Conservation (phyloP, 2,888 invertebrate genomes). For the Eupithecia subumbrata region DNA sequence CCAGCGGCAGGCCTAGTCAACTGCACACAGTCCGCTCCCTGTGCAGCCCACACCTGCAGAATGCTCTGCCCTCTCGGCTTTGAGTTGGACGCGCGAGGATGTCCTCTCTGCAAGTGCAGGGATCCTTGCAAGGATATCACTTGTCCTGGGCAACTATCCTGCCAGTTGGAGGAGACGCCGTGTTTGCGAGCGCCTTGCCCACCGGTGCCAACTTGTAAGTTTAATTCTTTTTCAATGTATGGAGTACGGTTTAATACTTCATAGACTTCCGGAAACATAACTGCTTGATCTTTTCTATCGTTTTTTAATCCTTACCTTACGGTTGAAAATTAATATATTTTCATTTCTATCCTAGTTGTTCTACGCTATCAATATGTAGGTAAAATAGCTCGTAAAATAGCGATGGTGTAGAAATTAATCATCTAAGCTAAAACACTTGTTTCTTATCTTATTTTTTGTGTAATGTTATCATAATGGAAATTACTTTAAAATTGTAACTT, state of each 20-base stretch:
- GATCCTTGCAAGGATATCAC: slow-evolving; percentile 91
- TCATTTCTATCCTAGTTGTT: neutral
- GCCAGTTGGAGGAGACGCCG: slow-evolving; percentile 90
- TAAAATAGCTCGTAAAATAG: too few species aligned
- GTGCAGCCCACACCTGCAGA: slow-evolving; percentile 91
- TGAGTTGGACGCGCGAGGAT: slow-evolving; percentile 87
- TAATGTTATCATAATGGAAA: neutral
- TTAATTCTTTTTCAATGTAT: too few species aligned
- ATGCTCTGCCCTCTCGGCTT: slow-evolving; percentile 95
- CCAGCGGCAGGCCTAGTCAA: slow-evolving; percentile 86
- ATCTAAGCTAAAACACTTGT: too few species aligned
- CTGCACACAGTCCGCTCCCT: slow-evolving; percentile 87
- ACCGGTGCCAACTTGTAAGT: slow-evolving; percentile 91
- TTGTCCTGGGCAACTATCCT: slow-evolving; percentile 90
- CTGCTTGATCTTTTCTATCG: too few species aligned
- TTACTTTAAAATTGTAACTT: slow-evolving; percentile 6
- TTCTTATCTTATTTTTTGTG: neutral
- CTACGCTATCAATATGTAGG: too few species aligned
- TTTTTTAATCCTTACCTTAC: too few species aligned
- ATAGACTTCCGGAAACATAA: too few species aligned
- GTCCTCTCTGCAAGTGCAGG: slow-evolving; percentile 91
- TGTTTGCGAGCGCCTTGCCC: slow-evolving; percentile 92
- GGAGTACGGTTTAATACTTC: too few species aligned
- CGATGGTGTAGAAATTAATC: neutral
- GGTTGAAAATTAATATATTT: too few species aligned